A percentile compares a stretch with the other conserved stretches of the same genome.
These are phyloP conservation scores for Galerucella pusilla DNA, from an alignment of 2,888 invertebrate species.

Conservation along the genomic window DNA sequence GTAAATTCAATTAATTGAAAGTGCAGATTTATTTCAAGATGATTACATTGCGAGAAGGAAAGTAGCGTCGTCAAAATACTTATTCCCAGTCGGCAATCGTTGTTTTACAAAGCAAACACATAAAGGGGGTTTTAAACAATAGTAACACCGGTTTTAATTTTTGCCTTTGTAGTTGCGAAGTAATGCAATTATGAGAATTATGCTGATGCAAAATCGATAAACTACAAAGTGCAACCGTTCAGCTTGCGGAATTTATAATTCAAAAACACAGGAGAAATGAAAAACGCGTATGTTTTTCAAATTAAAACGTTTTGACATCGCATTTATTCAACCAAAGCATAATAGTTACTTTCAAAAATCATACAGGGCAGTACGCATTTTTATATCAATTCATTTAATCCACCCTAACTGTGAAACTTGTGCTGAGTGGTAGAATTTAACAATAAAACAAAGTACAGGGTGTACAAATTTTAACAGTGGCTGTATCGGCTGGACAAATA, in stretches of 20 bases:
- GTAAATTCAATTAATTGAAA: neutral
- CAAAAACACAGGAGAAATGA: slow-evolving; percentile 6
- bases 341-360: neutral
- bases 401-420: neutral
- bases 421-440: too few relatives aligned
- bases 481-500: too few relatives aligned
- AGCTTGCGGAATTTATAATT: slow-evolving; percentile 36
- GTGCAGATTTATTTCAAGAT: neutral
- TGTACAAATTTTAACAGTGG: too few relatives aligned
- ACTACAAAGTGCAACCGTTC: slow-evolving; percentile 37
- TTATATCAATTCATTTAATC: too few relatives aligned
- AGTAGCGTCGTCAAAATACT: neutral
- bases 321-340: neutral
- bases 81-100: neutral
- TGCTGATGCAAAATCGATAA: slow-evolving; percentile 39
- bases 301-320: neutral
- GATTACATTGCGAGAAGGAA: neutral
- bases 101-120: neutral
- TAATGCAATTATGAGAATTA: slow-evolving; percentile 41
- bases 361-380: neutral
- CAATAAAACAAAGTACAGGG: too few relatives aligned
- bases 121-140: slow-evolving; percentile 13
- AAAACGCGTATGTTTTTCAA: neutral
- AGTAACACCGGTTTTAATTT: slow-evolving; percentile 31
- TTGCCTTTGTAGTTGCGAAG: slow-evolving; percentile 26